A percentile compares a stretch with the other conserved stretches of the same genome.
Conservation (phyloP, 2,797 vertebrate species). For the Synaphobranchus kaupii region DNA sequence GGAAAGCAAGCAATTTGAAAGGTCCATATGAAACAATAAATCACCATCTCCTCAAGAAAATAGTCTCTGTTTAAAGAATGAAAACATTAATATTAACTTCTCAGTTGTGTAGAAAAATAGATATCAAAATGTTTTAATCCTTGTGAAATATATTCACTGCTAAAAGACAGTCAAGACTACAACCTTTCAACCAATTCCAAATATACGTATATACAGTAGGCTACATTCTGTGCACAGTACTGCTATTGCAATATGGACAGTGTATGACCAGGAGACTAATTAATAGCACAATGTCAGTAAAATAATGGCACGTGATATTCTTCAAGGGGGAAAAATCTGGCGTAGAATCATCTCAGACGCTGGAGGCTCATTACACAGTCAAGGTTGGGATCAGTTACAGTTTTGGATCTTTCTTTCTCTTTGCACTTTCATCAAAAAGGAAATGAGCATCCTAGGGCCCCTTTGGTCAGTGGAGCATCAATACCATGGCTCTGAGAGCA, state of each 20-base stretch:
- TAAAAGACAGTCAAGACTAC: too few relatives aligned
- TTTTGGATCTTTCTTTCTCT: background rate
- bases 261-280: background rate
- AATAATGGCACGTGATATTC: background rate
- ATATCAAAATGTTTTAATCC: too few relatives aligned
- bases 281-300: background rate
- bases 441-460: background rate
- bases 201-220: too few relatives aligned
- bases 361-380: background rate
- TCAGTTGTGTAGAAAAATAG: too few relatives aligned
- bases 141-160: too few relatives aligned
- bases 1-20: too few relatives aligned
- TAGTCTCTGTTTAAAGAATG: too few relatives aligned
- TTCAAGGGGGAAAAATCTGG: background rate
- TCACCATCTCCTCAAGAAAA: too few relatives aligned
- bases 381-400: background rate
- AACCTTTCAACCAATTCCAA: too few relatives aligned
- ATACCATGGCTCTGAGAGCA: conserved; percentile 4
- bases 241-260: background rate
- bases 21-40: too few relatives aligned
- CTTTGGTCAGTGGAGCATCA: conserved; percentile 22
- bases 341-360: background rate
- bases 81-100: too few relatives aligned
- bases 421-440: background rate
- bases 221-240: too few relatives aligned